Conservation (phyloP, 37 sponge, comb jelly and placozoan genomes). For the Theonella swinhoei region DNA sequence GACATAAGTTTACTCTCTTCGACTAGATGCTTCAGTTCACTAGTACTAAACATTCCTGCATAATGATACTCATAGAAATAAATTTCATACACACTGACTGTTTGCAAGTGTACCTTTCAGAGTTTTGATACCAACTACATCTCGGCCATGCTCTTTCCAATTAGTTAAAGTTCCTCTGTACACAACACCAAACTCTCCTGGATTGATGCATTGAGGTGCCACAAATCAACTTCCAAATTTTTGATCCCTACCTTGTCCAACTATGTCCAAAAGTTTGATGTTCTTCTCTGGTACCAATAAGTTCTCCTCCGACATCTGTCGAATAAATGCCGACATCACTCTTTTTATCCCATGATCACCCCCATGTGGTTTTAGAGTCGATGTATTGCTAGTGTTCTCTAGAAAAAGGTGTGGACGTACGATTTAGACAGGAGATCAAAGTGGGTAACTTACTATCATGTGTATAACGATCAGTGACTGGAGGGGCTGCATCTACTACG, state of each 20-base stretch:
- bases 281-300: neutral
- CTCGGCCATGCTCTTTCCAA: neutral
- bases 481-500: neutral
- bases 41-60: neutral
- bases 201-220: neutral
- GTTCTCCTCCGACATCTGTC: neutral
- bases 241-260: neutral
- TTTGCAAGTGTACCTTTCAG: neutral
- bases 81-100: too few species aligned
- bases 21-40: neutral
- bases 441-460: neutral
- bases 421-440: too few species aligned
- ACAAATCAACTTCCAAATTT: too few species aligned
- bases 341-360: too few species aligned
- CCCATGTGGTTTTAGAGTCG: too few species aligned
- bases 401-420: too few species aligned
- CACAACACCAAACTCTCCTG: slow-evolving; percentile 29
- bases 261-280: neutral
- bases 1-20: neutral
- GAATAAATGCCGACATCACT: neutral
- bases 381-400: too few species aligned
- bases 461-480: neutral
- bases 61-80: neutral
- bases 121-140: neutral
- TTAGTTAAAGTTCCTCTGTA: neutral